Evolutionary conservation across 2,888 invertebrate species (phyloP), one percentile per base, ranked within the genome.

Genomic region (Eilema depressum): DNA sequence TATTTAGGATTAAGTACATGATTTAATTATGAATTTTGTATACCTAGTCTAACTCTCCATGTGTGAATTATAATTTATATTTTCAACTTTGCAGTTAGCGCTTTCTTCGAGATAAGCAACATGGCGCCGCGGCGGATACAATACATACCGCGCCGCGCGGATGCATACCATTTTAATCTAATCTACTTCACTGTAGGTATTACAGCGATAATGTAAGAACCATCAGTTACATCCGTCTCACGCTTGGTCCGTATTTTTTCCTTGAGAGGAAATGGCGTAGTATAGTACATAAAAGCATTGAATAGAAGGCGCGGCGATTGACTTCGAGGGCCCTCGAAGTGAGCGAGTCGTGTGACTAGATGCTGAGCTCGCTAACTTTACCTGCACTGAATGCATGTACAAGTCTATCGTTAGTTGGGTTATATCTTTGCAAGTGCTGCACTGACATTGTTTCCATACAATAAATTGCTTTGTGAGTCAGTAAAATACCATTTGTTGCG

Each of bases 181-280:
- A 70, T 70, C 63, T 66, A 30, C 62, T 3, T 26, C 12, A 23
- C 61, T 70, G 20, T 66, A 30, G 23, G 41, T 63, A 63, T 63
- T 63, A 41, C 61, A 12, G 26, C 61, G 56, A 30, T 63, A 66
- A 63, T 59, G 30, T 66, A 66, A 57, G n/a, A 70, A 66, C 25
- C 63, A 70, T 70, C 62, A 70, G 66, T 66, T 23, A 70, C 68
- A 74, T 79, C 72, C 72, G 72, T 75, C 68, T 80, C 73, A 73
- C 68, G 76, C 66, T 79, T 65, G 33, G 60, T 71, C 66, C 66
- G 53, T 71, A 68, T 75, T 81, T 80, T 77, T 81, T 82, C 71
- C 74, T 76, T 68, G 76, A 84, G 70, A 82, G 82, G 83, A 87
- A 86, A 86, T 86, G 86, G 85, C 79, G 79, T 71, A 63, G 73